Percentiles rank a stretch among this genome's conserved stretches.
These are phyloP conservation scores for Nansenia antarctica DNA, from an alignment of 2,113 vertebrate genomes.

Conservation along the genomic window DNA sequence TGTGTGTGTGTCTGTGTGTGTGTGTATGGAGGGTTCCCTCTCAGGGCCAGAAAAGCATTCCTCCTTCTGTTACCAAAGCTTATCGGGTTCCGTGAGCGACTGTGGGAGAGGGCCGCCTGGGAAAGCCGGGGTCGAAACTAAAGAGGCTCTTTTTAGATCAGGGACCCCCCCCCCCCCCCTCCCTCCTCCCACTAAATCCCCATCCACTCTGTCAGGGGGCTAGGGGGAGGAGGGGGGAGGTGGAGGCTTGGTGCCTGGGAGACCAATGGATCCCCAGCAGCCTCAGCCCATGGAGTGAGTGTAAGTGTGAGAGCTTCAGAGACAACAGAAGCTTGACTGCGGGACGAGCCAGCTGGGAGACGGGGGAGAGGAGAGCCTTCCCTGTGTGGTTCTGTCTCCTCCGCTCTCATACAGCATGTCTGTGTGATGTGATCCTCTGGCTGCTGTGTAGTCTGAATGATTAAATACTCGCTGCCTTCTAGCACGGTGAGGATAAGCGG, in stretches of 20 bases:
- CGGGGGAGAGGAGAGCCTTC: background rate
- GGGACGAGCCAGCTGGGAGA: no score
- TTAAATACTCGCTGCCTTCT: background rate
- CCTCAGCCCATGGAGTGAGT: no score
- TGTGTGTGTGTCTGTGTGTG: slow-evolving; percentile 30
- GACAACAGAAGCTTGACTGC: background rate
- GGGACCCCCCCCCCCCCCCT: background rate
- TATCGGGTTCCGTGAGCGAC: slow-evolving; percentile 68
- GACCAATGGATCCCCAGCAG: no score
- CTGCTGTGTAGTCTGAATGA: background rate
- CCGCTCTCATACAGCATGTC: background rate
- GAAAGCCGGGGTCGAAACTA: background rate
- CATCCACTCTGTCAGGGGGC: background rate
- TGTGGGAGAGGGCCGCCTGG: background rate
- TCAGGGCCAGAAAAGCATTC: slow-evolving; percentile 65
- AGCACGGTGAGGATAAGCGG: background rate
- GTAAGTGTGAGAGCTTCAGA: background rate
- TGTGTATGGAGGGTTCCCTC: slow-evolving; percentile 37
- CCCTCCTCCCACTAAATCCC: background rate
- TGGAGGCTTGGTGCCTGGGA: no score
- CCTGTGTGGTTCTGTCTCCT: background rate
- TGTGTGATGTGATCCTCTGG: background rate
- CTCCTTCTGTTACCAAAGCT: slow-evolving; percentile 70
- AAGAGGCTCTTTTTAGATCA: background rate
- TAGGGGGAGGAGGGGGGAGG: no score